Evolutionary conservation across 2,888 invertebrate genomes (phyloP).

Genomic region (Tetanocera ferruginea): DNA sequence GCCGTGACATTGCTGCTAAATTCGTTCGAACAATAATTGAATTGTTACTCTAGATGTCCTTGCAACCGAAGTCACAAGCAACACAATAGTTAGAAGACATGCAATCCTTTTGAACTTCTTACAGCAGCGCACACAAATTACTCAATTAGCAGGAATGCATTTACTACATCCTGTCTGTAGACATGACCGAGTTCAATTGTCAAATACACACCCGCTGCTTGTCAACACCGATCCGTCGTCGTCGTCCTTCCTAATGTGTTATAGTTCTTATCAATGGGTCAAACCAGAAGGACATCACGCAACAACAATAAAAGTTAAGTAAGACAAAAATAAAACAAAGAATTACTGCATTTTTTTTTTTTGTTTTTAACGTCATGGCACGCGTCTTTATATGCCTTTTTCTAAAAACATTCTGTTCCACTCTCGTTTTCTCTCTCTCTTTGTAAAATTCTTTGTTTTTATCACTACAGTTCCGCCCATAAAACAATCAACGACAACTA

Average conservation of each 20-base stretch:
- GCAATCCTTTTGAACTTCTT: background rate
- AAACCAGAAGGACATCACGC: constrained; percentile 22
- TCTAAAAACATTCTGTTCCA: background rate
- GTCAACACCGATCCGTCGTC: background rate
- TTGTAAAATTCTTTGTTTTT: background rate
- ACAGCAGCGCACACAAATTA: constrained; percentile 1
- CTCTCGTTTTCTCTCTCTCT: background rate
- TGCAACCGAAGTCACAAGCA: background rate
- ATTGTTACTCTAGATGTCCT: constrained; percentile 1
- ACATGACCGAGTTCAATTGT: background rate
- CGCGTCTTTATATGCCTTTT: constrained; percentile 1
- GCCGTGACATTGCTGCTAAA: too few relatives aligned
- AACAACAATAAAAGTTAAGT: background rate
- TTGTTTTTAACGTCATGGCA: constrained; percentile 25
- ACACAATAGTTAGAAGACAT: background rate
- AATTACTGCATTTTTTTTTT: background rate
- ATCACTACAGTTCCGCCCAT: constrained; percentile 17
- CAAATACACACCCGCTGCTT: background rate
- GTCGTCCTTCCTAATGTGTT: background rate
- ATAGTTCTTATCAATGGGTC: constrained; percentile 20
- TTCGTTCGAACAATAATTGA: background rate
- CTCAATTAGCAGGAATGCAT: constrained; percentile 10
- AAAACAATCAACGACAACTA: constrained; percentile 24
- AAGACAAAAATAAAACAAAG: background rate
- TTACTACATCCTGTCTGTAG: background rate